Conservation (phyloP, 2,888 invertebrate species). For the Nomada ferruginata region DNA sequence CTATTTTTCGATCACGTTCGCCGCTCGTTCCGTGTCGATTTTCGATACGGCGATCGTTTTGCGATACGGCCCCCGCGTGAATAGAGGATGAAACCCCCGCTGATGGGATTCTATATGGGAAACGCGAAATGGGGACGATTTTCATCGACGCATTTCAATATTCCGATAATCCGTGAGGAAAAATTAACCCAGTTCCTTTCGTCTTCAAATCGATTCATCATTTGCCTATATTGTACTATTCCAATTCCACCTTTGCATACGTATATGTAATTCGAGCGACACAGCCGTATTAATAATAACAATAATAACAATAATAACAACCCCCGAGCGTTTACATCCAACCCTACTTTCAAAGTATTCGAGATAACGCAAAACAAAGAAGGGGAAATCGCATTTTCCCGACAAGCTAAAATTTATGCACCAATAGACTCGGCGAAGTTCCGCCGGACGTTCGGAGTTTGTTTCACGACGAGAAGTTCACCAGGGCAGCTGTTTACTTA, state of each 20-base stretch:
- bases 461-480: slow-evolving; percentile 54
- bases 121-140: neutral
- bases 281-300: too few relatives aligned
- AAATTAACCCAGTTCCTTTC: neutral
- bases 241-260: too few relatives aligned
- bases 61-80: neutral
- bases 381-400: neutral
- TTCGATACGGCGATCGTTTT: slow-evolving; percentile 13
- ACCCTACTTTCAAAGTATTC: neutral
- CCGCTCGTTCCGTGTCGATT: neutral
- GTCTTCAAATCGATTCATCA: too few relatives aligned
- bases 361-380: too few relatives aligned
- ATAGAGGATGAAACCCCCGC: neutral
- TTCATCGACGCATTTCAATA: neutral
- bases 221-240: too few relatives aligned
- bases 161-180: neutral
- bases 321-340: too few relatives aligned
- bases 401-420: slow-evolving; percentile 19
- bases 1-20: neutral
- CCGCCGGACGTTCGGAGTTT: slow-evolving; percentile 39
- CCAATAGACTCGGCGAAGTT: neutral
- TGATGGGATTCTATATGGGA: neutral
- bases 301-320: too few relatives aligned
- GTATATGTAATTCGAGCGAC: too few relatives aligned
- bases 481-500: slow-evolving; percentile 59